phyloP scores from a whole-genome alignment of 2,113 vertebrate species.

The Rhegmatorhina hoffmannsi region DNA sequence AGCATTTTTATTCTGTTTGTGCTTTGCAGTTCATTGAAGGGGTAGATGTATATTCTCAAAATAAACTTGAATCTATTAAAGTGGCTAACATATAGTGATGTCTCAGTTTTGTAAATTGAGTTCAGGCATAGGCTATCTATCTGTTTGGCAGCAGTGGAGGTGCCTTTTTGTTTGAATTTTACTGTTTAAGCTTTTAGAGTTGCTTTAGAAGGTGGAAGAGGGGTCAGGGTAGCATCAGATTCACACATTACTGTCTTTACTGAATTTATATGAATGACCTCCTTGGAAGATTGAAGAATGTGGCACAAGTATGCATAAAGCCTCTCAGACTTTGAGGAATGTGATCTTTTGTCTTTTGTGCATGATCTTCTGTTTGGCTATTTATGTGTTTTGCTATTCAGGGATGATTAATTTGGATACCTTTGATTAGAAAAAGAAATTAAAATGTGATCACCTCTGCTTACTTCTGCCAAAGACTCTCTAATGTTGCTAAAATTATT shows the following conservation, averaged over 20 bases:
- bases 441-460: slow-evolving; percentile 1
- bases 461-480: background rate
- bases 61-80: slow-evolving; percentile 82
- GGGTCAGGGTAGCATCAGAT: slow-evolving; percentile 79
- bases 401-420: background rate
- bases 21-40: slow-evolving; percentile 68
- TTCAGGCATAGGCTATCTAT: slow-evolving; percentile 82
- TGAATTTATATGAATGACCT: slow-evolving; percentile 84
- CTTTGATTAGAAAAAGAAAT: slow-evolving; percentile 43
- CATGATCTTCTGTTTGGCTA: slow-evolving; percentile 48
- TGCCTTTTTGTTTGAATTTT: slow-evolving; percentile 78
- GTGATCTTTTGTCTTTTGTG: slow-evolving; percentile 67
- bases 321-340: slow-evolving; percentile 49
- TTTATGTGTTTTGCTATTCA: slow-evolving; percentile 40
- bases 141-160: slow-evolving; percentile 78
- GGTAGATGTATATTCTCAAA: slow-evolving; percentile 79
- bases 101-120: slow-evolving; percentile 83
- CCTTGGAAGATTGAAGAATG: slow-evolving; percentile 79
- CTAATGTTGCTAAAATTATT: slow-evolving; percentile 1
- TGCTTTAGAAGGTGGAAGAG: slow-evolving; percentile 75
- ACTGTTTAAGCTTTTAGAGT: slow-evolving; percentile 80
- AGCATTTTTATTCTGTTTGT: slow-evolving; percentile 70
- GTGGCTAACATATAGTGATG: slow-evolving; percentile 80
- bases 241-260: slow-evolving; percentile 83
- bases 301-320: slow-evolving; percentile 63